phyloP scores from a whole-genome alignment of 2,113 vertebrate genomes.

The Nibea albiflora region DNA sequence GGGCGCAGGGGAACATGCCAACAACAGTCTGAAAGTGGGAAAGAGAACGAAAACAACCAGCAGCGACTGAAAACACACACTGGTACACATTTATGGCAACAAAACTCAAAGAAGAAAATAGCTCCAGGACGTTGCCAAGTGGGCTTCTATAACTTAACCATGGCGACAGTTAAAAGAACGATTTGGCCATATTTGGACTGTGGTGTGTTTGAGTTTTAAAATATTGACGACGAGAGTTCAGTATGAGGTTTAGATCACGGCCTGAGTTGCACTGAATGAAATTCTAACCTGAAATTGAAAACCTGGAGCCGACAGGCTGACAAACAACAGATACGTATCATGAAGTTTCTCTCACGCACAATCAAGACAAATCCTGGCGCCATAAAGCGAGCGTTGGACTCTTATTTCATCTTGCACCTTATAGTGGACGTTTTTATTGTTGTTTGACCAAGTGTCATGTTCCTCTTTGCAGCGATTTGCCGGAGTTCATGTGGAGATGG shows the following conservation, averaged over 20 bases:
- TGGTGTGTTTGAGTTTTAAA: slow-evolving; percentile 46
- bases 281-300: slow-evolving; percentile 50
- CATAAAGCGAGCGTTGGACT: background rate
- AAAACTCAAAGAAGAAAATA: slow-evolving; percentile 53
- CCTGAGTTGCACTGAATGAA: slow-evolving; percentile 34
- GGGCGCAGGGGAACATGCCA: slow-evolving; percentile 59
- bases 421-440: slow-evolving; percentile 22
- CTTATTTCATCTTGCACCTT: slow-evolving; percentile 37
- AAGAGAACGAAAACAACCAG: slow-evolving; percentile 32
- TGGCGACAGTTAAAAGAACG: slow-evolving; percentile 47
- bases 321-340: slow-evolving; percentile 41
- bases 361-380: slow-evolving; percentile 25
- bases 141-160: slow-evolving; percentile 35
- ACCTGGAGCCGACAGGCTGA: slow-evolving; percentile 29
- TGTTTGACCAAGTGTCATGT: slow-evolving; percentile 55
- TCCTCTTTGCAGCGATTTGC: slow-evolving; percentile 91
- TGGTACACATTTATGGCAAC: slow-evolving; percentile 51
- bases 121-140: slow-evolving; percentile 32
- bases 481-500: slow-evolving; percentile 98
- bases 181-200: slow-evolving; percentile 47
- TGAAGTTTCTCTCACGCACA: slow-evolving; percentile 35
- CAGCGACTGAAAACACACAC: slow-evolving; percentile 45
- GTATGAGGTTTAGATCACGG: slow-evolving; percentile 48
- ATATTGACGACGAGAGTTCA: slow-evolving; percentile 47
- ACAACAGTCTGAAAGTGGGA: slow-evolving; percentile 56